Base-by-base conservation (phyloP, 2,797 vertebrate genomes). In the Acanthis flammea region DNA sequence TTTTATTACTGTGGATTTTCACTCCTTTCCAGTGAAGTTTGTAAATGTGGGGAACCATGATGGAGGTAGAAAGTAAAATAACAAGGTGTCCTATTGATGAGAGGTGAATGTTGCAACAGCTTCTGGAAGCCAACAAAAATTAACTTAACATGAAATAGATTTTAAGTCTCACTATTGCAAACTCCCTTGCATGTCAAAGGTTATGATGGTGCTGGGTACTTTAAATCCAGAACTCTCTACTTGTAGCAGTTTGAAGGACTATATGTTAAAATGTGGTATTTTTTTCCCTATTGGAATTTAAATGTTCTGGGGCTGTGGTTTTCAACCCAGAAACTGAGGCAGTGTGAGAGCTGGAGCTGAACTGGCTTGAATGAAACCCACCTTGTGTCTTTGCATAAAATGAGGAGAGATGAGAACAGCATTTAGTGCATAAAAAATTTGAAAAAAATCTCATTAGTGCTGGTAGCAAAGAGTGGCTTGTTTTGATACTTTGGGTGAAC, bases 361-460 rank as follows among this genome's bases (percentile, higher is more conserved):
- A 54, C 27, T n/a, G 61, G 41, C 45, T 67, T 58, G 54, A 91
- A 55, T 60, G 65, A 86, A 86, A 31, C 47, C 47, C 63, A 19
- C 55, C n/a, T 92, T 10, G 1, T 94, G 89, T 44, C 66, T 77
- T 58, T 88, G 89, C 78, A 89, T 93, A 50, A 92, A 75, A 77
- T 44, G 47, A 90, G 39, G 68, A 39, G 58, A 75, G 47, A 60
- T 1, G 5, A 61, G 58, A 86, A 73, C 62, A 73, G 84, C 50
- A 73, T 72, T 95, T 84, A 83, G 39, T 47, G 33, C 31, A 24
- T 75, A 14, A 54, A 93, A 91, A 77, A 92, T 58, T 65, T 88
- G 63, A 83, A 61, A 83, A 61, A 88, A 87, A 62, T 84, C 48
- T 94, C 48, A 68, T 93, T 79, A 77, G 57, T 39, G 44, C 57